Conservation (phyloP, 2,113 vertebrate genomes). For the Glareola pratincola region DNA sequence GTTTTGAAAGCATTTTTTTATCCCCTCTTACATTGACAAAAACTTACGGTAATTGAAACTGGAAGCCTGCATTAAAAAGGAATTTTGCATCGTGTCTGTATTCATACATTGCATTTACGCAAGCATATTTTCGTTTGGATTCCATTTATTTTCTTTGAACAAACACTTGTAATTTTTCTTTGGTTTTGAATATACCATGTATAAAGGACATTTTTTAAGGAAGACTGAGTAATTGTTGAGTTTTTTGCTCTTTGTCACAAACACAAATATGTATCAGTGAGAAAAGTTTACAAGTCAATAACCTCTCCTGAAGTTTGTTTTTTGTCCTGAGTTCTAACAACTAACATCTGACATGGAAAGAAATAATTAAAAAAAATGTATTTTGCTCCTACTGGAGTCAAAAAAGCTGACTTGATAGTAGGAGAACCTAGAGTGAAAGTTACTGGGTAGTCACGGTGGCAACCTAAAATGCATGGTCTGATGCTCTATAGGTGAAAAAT, state of each 20-base stretch:
- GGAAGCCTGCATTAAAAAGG: neutral
- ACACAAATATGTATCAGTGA: neutral
- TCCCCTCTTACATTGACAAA: neutral
- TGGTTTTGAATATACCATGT: neutral
- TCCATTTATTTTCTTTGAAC: neutral
- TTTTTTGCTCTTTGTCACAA: neutral
- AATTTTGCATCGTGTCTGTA: neutral
- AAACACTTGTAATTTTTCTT: neutral
- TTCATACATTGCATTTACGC: neutral
- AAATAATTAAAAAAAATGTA: neutral
- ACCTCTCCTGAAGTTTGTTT: neutral
- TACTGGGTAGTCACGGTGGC: neutral
- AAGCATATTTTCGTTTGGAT: neutral
- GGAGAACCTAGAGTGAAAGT: neutral
- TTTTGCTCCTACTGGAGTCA: neutral
- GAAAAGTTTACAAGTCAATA: neutral
- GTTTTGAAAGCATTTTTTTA: neutral
- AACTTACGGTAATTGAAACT: neutral
- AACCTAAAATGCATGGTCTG: neutral
- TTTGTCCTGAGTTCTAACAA: neutral
- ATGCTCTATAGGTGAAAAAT: neutral
- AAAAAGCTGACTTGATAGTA: neutral
- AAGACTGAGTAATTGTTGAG: neutral
- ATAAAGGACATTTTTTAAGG: neutral
- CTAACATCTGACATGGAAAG: neutral